Base-by-base conservation (phyloP, 2,888 invertebrate genomes). In the Ochlodes sylvanus region DNA sequence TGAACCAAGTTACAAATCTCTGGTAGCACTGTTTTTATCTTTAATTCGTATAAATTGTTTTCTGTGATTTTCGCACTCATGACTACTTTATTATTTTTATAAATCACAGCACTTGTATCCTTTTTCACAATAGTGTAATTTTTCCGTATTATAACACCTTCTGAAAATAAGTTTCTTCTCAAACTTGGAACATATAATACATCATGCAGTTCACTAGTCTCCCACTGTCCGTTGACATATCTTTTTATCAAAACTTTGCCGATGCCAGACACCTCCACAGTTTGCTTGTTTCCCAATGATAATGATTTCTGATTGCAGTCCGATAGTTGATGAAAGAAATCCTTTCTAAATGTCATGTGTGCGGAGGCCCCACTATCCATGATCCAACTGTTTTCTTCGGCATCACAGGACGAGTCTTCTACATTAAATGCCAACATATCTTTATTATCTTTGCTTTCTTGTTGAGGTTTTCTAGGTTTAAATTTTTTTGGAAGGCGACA, bases 321-420 rank as follows among this genome's bases (percentile, higher is more conserved):
- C 14, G 42, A 17, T 1, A 73, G 63, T 50, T 76, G 68, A 7
- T 5, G 2, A 57, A 77, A 77, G n/a, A 64, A 71, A 1, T 78
- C 75, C 12, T 67, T 70, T 52, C 65, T 73, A 56, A 34, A 75
- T 0, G 74, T 72, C 70, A 80, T 78, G 50, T 77, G 76, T 1
- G 66, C 70, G 1, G 76, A 77, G 0, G 74, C 75, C 63, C 78
- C 78, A 64, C 80, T 78, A 44, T 79, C 77, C 17, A 69, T 41
- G 7, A 72, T 68, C 68, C 68, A 70, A 41, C 17, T n/a, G 61
- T 70, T 14, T 3, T 68, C 57, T 41, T 68, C 63, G 50, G 21
- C 52, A 34, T 64, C 14, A 1, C 2, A 14, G 5, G 32, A 32
- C 5, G n/a, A 32, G n/a, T 10, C 17, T 62, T 68, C 68, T 42